Evolutionary conservation across 2,797 vertebrate species (phyloP).

Genomic region (Astyanax mexicanus): DNA sequence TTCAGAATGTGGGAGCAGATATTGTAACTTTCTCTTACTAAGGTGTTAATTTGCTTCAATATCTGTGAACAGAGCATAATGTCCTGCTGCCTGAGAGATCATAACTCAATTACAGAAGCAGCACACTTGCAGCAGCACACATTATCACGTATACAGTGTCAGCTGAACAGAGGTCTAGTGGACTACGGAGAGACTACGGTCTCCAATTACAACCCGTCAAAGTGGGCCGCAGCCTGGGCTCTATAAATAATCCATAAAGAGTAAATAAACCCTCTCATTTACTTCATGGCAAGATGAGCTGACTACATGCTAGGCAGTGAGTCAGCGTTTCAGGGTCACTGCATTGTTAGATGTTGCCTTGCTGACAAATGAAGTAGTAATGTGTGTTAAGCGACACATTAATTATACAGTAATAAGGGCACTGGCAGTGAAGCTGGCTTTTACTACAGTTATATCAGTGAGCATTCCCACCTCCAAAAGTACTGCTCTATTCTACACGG

Average conservation of each 20-base stretch:
- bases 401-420: neutral
- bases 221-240: conserved; percentile 12
- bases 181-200: neutral
- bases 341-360: neutral
- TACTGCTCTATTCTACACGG: too few species aligned
- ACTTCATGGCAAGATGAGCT: conserved; percentile 7
- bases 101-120: conserved; percentile 7
- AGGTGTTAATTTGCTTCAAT: neutral
- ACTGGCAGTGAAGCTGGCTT: neutral
- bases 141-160: conserved; percentile 7
- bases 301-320: conserved; percentile 21
- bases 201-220: conserved; percentile 43
- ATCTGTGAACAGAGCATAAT: neutral
- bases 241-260: conserved; percentile 51
- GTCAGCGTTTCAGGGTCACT: conserved; percentile 19
- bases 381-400: neutral
- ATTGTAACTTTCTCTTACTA: neutral
- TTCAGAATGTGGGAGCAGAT: too few species aligned
- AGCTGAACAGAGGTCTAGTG: conserved; percentile 12
- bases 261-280: conserved; percentile 31
- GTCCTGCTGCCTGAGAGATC: conserved; percentile 3
- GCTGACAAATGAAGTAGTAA: neutral
- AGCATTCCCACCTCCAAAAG: too few species aligned
- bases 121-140: conserved; percentile 1
- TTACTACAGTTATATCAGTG: neutral